Evolutionary conservation across 2,797 vertebrate species (phyloP).

Genomic region (Alosa sapidissima): DNA sequence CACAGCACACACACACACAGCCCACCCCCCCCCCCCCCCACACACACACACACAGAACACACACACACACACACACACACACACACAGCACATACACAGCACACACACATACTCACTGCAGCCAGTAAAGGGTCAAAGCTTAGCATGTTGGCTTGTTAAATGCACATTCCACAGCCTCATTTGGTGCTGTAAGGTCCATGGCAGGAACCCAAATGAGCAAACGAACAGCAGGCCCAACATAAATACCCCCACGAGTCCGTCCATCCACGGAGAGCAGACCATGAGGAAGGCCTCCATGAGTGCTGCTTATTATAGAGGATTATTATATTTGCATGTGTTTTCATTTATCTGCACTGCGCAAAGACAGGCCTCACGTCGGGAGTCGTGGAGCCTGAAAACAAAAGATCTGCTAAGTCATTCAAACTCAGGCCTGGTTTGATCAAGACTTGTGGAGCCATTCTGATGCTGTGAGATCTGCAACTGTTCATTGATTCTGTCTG

Average conservation of each 20-base stretch:
- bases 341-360: slow-evolving; percentile 36
- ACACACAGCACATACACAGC: slow-evolving; percentile 23
- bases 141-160: slow-evolving; percentile 24
- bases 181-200: slow-evolving; percentile 7
- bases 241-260: background rate
- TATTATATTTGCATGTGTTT: slow-evolving; percentile 36
- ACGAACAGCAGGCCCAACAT: background rate
- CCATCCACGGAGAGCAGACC: background rate
- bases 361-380: background rate
- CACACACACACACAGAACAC: background rate
- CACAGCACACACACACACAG: too few relatives aligned
- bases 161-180: slow-evolving; percentile 14
- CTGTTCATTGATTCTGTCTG: background rate
- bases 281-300: background rate
- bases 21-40: too few relatives aligned
- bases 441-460: background rate
- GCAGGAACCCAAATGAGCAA: background rate
- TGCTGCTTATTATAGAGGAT: background rate
- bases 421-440: background rate
- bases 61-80: slow-evolving; percentile 8
- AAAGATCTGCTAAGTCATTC: slow-evolving; percentile 8
- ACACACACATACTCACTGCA: slow-evolving; percentile 37
- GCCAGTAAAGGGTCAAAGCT: slow-evolving; percentile 33
- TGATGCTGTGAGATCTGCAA: background rate
- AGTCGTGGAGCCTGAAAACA: background rate